These are phyloP conservation scores for Nematostella vectensis DNA, from an alignment of 92 coral and sea anemone genomes.

Conservation along the genomic window DNA sequence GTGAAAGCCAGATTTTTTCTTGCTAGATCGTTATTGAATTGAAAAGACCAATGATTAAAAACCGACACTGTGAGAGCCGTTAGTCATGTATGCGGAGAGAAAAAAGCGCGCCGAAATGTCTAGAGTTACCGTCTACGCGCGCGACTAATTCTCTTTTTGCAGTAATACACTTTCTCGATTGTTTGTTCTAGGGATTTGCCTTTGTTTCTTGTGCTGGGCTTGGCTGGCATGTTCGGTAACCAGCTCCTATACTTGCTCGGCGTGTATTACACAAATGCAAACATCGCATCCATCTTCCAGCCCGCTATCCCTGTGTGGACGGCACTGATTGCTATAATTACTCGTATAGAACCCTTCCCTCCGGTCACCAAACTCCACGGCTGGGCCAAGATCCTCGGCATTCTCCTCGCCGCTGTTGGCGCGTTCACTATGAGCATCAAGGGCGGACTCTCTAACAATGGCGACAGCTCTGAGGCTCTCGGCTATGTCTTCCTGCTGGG, in stretches of 20 bases:
- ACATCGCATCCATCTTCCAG: constrained; percentile 73
- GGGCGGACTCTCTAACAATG: constrained; percentile 24
- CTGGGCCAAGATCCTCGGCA: constrained; percentile 74
- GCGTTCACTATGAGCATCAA: constrained; percentile 52
- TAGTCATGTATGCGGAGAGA: too few species aligned
- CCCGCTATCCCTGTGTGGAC: constrained; percentile 87
- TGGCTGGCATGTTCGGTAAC: constrained; percentile 72
- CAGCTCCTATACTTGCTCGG: constrained; percentile 70
- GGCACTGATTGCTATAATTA: constrained; percentile 51
- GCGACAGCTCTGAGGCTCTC: constrained; percentile 3
- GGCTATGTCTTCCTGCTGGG: constrained; percentile 63
- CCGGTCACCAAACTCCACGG: constrained; percentile 46
- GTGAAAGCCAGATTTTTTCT: too few species aligned
- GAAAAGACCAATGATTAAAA: too few species aligned
- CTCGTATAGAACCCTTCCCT: constrained; percentile 64
- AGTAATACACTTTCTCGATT: too few species aligned
- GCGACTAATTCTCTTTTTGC: too few species aligned
- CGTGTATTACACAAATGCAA: constrained; percentile 74
- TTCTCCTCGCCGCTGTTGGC: constrained; percentile 55
- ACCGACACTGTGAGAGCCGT: too few species aligned
- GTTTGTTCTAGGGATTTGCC: constrained; percentile 58
- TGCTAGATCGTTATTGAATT: too few species aligned
- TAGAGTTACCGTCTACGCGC: too few species aligned
- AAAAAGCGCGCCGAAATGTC: too few species aligned
- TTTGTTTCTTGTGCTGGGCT: constrained; percentile 46